phyloP scores from a whole-genome alignment of 2,797 vertebrate species.

The Eulemur albifrons region DNA sequence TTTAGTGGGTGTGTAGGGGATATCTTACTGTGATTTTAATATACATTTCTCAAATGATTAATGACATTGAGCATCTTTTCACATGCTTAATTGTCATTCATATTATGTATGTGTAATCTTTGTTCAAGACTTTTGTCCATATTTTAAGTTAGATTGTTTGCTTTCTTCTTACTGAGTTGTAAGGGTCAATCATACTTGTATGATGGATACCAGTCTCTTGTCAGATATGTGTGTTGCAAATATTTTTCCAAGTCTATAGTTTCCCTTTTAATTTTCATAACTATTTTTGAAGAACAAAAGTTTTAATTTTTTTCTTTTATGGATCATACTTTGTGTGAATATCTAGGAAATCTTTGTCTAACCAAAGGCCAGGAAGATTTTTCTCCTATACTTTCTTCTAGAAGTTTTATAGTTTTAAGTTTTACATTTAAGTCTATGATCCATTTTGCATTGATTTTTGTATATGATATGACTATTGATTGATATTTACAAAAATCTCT shows the following conservation, averaged over 20 bases:
- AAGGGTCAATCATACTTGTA: slow-evolving; percentile 6
- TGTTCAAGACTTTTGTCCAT: neutral
- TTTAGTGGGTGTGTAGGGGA: neutral
- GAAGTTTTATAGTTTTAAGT: slow-evolving; percentile 26
- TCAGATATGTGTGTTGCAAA: neutral
- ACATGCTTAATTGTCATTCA: slow-evolving; percentile 12
- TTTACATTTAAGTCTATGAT: slow-evolving; percentile 42
- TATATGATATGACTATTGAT: neutral
- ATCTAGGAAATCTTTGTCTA: slow-evolving; percentile 49
- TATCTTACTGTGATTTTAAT: slow-evolving; percentile 24
- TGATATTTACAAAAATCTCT: slow-evolving; percentile 44
- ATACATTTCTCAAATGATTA: slow-evolving; percentile 41
- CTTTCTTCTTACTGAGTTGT: slow-evolving; percentile 30
- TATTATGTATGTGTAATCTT: neutral
- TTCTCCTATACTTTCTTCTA: slow-evolving; percentile 9
- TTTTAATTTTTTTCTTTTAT: slow-evolving; percentile 36
- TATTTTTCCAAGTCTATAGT: neutral
- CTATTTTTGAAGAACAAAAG: slow-evolving; percentile 14
- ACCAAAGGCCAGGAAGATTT: slow-evolving; percentile 45
- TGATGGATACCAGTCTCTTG: slow-evolving; percentile 9
- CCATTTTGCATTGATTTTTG: slow-evolving; percentile 41
- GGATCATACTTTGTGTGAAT: neutral
- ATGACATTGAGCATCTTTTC: slow-evolving; percentile 14
- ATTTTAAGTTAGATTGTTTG: slow-evolving; percentile 47
- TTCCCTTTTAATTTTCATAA: slow-evolving; percentile 42